Evolutionary conservation across 2,797 vertebrate species (phyloP).

Genomic region (Neoniphon sammara): DNA sequence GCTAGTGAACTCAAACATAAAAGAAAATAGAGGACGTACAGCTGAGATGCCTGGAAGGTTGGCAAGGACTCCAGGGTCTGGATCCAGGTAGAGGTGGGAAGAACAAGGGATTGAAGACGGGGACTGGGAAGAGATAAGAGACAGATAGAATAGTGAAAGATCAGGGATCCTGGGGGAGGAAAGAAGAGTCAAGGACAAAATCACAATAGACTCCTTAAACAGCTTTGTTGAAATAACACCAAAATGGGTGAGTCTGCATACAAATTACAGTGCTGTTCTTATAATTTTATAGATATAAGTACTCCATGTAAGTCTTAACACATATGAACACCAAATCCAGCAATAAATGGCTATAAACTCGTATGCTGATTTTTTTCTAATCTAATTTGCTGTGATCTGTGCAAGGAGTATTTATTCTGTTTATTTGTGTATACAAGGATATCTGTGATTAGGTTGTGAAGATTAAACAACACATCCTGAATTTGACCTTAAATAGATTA

Average conservation of each 20-base stretch:
- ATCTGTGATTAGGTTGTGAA: no score
- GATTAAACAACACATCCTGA: no score
- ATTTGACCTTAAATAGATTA: no score
- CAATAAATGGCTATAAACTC: neutral
- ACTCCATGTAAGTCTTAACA: neutral
- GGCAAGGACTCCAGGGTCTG: conserved; percentile 4
- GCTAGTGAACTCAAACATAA: conserved; percentile 29
- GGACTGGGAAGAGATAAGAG: conserved; percentile 8
- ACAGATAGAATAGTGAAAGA: neutral
- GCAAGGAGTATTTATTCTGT: no score
- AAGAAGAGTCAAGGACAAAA: conserved; percentile 10
- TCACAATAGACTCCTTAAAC: conserved; percentile 3
- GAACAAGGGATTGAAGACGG: conserved; percentile 22
- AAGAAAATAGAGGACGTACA: conserved; percentile 32
- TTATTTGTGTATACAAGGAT: no score
- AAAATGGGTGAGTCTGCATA: conserved; percentile 4
- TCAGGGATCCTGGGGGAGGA: neutral
- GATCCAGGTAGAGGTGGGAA: conserved; percentile 19
- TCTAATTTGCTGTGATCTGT: no score
- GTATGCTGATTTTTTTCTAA: neutral
- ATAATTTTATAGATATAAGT: neutral
- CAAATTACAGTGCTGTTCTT: neutral
- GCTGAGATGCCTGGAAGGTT: conserved; percentile 20
- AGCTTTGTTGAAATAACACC: conserved; percentile 3
- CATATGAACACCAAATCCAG: neutral